Base-by-base conservation (phyloP, 1,140 invertebrate genomes). In the Leptopilina clavipes region DNA sequence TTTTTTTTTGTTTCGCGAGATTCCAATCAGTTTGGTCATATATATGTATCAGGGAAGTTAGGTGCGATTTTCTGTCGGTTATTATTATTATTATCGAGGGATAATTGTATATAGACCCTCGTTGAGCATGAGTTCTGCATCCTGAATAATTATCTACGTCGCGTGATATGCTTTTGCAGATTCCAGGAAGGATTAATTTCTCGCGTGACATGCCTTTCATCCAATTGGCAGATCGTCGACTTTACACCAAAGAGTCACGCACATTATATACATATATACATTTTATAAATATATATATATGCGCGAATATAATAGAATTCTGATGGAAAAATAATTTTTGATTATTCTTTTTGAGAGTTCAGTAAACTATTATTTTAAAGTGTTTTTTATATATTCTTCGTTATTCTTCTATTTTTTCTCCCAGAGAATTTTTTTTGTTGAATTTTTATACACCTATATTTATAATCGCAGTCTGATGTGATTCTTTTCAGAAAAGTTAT, bases 171-270 rank as follows among this genome's bases (percentile, higher is more conserved):
- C 59, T 65, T 65, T 65, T 65, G 59, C 59, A 65, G 22, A 65
- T 65, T 65, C 59, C 59, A 65, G 59, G 59, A 65, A 65, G 59
- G 59, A 65, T 65, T 65, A 65, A 65, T 65, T 65, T 65, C 59
- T 65, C 59, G 59, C 59, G 59, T 65, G 59, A 25, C 59, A 31
- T 65, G 59, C 59, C 59, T 65, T 31, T 65, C 25, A 22, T 25
- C 59, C 59, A 65, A 65, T 65, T 65, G 59, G 59, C 59, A 31
- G 59, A 65, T 65, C 59, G 59, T 65, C 59, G 59, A 65, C 22
- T 31, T 65, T 65, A 31, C 25, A 65, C 59, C 59, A 31, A 31
- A 11, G 25, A 65, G 59, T 65, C 59, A 65, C 59, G 59, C 59
- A 65, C 59, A 65, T 19, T 25, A 25, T 65, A 56, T n/a, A n/a